phyloP scores from a whole-genome alignment of 1,140 invertebrate species.

The Hermetia illucens region DNA sequence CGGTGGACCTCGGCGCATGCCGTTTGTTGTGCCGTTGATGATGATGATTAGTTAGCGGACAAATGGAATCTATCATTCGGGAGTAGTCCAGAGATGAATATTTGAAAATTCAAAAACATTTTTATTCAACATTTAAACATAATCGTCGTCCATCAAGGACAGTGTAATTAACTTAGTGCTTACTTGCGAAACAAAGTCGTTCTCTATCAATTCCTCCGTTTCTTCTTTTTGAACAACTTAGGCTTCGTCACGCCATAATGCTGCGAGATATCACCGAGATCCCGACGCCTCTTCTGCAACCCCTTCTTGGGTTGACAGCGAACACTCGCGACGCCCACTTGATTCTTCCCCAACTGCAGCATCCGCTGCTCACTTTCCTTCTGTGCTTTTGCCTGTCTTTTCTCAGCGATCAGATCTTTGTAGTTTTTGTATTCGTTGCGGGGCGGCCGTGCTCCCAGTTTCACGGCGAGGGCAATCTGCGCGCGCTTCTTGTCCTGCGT shows the following conservation, averaged over 20 bases:
- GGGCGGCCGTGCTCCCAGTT: constrained; percentile 44
- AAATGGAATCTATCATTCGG: no score
- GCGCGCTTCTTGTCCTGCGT: constrained; percentile 39
- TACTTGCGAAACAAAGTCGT: no score
- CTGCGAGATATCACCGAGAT: constrained; percentile 19
- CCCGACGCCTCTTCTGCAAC: constrained; percentile 24
- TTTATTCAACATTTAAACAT: no score
- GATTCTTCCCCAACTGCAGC: constrained; percentile 34
- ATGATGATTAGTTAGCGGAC: no score
- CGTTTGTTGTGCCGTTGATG: no score
- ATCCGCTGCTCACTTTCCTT: constrained; percentile 30
- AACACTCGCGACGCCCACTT: constrained; percentile 30
- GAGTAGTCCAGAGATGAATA: no score
- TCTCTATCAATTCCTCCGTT: no score
- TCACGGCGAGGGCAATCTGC: constrained; percentile 41
- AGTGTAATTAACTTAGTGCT: no score
- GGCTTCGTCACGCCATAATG: constrained; percentile 25
- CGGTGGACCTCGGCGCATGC: no score
- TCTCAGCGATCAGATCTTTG: constrained; percentile 34
- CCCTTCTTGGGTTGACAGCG: constrained; percentile 23
- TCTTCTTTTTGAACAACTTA: constrained; percentile 21
- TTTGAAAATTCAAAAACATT: no score
- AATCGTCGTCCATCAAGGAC: no score
- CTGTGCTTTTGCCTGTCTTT: constrained; percentile 23
- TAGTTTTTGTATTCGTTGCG: constrained; percentile 43